Evolutionary conservation across 2,113 vertebrate genomes (phyloP).

Genomic region (Oplegnathus fasciatus): DNA sequence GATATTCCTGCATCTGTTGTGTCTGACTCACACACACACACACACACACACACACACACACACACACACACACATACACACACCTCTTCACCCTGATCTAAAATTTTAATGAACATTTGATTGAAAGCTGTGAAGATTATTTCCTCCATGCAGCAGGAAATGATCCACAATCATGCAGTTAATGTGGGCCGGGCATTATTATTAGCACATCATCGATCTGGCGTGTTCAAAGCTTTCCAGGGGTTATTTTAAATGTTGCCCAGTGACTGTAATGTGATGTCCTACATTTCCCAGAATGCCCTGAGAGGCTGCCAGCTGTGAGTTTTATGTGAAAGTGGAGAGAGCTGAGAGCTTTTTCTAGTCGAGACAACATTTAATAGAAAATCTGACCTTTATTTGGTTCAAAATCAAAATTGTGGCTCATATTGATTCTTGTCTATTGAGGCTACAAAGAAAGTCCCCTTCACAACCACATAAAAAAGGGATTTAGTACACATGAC

Average conservation of each 20-base stretch:
- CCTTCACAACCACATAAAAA: not conserved
- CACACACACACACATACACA: slow-evolving; percentile 5
- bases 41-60: no score
- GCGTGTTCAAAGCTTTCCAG: not conserved
- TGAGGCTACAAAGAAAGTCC: not conserved
- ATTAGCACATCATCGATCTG: not conserved
- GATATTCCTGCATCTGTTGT: slow-evolving; percentile 52
- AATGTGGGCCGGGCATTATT: not conserved
- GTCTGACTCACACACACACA: slow-evolving; percentile 40
- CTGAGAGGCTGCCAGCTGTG: not conserved
- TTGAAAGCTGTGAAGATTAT: slow-evolving; percentile 17
- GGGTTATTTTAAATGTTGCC: not conserved
- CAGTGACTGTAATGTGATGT: no score
- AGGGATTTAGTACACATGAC: not conserved
- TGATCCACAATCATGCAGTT: slow-evolving; percentile 10
- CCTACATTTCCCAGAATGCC: not conserved
- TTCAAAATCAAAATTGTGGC: not conserved
- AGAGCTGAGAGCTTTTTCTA: not conserved
- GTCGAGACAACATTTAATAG: no score
- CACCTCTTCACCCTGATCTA: slow-evolving; percentile 28
- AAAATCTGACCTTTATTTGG: not conserved
- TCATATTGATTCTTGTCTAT: not conserved
- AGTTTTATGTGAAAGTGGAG: not conserved
- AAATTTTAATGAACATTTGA: slow-evolving; percentile 38
- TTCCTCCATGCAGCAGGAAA: slow-evolving; percentile 31